A percentile compares a stretch with the other conserved stretches of the same genome.
phyloP scores from a whole-genome alignment of 2,888 invertebrate species.

The Ormyrus rosae region DNA sequence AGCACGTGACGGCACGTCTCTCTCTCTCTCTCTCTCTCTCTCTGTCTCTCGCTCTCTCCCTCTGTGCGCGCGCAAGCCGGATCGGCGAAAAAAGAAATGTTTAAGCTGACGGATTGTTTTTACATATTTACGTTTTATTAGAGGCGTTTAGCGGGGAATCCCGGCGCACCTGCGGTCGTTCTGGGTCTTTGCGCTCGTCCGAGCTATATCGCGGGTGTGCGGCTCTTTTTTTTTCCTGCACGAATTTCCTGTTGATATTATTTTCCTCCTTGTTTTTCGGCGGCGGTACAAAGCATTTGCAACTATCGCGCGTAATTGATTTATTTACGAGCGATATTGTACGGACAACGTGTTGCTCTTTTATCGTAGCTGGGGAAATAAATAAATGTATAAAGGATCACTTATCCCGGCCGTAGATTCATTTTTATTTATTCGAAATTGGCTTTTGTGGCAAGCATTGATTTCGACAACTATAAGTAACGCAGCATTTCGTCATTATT shows the following conservation, averaged over 20 bases:
- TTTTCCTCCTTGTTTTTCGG: constrained; percentile 20
- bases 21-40: too few species aligned
- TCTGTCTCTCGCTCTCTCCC: too few species aligned
- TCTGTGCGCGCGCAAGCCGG: not conserved
- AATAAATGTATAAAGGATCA: constrained; percentile 28
- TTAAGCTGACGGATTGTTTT: constrained; percentile 53
- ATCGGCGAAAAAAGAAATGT: constrained; percentile 32
- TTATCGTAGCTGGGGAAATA: constrained; percentile 23
- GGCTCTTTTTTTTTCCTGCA: not conserved
- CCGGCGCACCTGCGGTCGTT: not conserved
- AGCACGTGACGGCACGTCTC: not conserved
- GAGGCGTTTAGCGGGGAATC: constrained; percentile 11
- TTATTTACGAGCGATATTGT: constrained; percentile 38
- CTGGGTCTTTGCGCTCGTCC: not conserved
- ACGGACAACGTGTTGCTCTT: constrained; percentile 43
- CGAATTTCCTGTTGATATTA: constrained; percentile 8
- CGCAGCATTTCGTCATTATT: too few species aligned
- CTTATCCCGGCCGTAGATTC: not conserved
- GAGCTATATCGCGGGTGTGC: not conserved
- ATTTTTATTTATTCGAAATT: constrained; percentile 29
- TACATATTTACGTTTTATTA: constrained; percentile 48
- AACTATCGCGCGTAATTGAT: constrained; percentile 42
- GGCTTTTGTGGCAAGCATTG: not conserved
- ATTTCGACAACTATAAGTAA: not conserved
- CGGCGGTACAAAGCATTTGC: constrained; percentile 21